Evolutionary conservation across 2,888 invertebrate genomes (phyloP), one percentile per base, ranked within the genome.

Genomic region (Mesochorus sp.): DNA sequence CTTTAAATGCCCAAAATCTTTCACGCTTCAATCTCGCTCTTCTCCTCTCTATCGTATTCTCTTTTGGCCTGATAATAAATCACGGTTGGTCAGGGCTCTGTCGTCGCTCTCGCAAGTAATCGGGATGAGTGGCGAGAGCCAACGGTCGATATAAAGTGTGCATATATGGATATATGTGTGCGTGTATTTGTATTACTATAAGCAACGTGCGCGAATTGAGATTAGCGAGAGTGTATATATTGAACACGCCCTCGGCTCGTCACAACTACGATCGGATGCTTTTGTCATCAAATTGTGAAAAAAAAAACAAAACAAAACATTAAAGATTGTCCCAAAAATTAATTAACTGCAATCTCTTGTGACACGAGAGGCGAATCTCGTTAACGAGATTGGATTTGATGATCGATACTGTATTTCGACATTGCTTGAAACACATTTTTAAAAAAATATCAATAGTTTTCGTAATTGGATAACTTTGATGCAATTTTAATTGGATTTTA

Each of bases 1-100:
- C n/a, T n/a, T n/a, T n/a, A 66, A 62, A 5, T 57, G n/a, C 49
- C 12, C 26, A 3, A 62, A 72, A 67, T 37, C 61, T 67, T 55
- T 47, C 61, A 49, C 26, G 8, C 2, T 6, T 34, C 49, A 1
- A 26, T 14, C 37, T 14, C 31, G 44, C 21, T 42, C 10, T 66
- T 28, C 42, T n/a, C 42, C 34, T 70, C 68, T 70, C 66, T 68
- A 61, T 42, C 53, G 37, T 42, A 62, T 61, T 39, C 24, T 39
- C 26, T 59, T 61, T 67, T 67, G 34, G 57, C 49, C n/a, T 39
- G 49, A 34, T 44, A 44, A 70, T 76, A 77, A 81, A 84, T 83
- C 81, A 84, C 82, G 74, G 68, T 34, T 64, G 78, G 68, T 64
- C 73, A 64, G 51, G 51, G n/a, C n/a, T n/a, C 64, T 78, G 57